These are phyloP conservation scores for Alethe diademata DNA, from an alignment of 2,113 vertebrate species.

Conservation along the genomic window DNA sequence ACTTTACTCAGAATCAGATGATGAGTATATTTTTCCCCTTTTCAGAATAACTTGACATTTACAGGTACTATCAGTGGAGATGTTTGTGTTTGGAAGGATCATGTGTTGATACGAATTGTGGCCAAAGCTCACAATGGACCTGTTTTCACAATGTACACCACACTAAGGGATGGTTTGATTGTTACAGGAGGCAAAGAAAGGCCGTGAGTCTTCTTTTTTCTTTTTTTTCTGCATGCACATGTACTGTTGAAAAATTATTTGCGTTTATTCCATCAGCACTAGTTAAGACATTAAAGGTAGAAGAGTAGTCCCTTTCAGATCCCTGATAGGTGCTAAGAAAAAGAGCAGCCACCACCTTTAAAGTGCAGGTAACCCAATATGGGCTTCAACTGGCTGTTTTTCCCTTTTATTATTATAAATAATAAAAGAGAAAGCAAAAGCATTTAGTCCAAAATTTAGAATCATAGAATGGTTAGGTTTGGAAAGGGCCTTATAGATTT, in stretches of 20 bases:
- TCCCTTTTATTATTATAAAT: background rate
- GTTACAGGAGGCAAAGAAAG: constrained; percentile 98
- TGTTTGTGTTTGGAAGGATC: constrained; percentile 98
- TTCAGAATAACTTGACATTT: constrained; percentile 99
- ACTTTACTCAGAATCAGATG: constrained; percentile 54
- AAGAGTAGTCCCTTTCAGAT: background rate
- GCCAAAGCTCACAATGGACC: constrained; percentile 98
- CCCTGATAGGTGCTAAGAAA: background rate
- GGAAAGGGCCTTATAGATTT: background rate
- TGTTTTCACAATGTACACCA: constrained; percentile 99
- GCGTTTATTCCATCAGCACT: background rate
- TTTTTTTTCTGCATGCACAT: background rate
- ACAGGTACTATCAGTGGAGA: constrained; percentile 99
- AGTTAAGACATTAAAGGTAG: background rate
- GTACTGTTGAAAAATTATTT: background rate
- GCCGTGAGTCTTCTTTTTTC: constrained; percentile 82
- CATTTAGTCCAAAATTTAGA: background rate
- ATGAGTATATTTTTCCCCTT: constrained; percentile 75
- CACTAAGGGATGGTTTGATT: constrained; percentile 92
- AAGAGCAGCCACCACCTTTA: background rate
- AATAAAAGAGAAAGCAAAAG: background rate
- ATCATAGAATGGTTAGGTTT: background rate
- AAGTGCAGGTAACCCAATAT: background rate
- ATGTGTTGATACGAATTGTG: constrained; percentile 92
- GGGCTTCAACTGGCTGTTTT: background rate